phyloP scores from a whole-genome alignment of 2,888 invertebrate species.

The Leptopilina syphax region DNA sequence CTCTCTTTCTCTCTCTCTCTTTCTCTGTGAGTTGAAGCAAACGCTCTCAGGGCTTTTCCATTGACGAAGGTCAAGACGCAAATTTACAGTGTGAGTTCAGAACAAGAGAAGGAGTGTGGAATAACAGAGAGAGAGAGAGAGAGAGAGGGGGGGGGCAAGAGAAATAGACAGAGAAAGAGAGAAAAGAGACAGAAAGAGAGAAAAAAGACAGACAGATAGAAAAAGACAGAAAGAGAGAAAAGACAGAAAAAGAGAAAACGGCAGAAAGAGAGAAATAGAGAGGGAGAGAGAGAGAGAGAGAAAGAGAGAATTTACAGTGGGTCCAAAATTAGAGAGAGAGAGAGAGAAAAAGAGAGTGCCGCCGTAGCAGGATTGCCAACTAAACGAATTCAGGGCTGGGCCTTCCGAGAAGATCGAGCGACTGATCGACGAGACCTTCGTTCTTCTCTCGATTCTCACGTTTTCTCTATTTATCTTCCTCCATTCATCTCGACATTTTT shows the following conservation, averaged over 20 bases:
- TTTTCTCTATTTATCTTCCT: constrained; percentile 55
- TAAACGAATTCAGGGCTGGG: constrained; percentile 53
- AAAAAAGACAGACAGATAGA: constrained; percentile 2
- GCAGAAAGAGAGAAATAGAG: constrained; percentile 1
- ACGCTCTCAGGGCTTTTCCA: constrained; percentile 66
- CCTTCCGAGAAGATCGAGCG: constrained; percentile 55
- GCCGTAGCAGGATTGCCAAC: constrained; percentile 52
- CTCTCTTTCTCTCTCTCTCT: no score
- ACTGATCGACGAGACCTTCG: constrained; percentile 48
- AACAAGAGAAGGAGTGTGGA: constrained; percentile 16
- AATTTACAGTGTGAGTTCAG: constrained; percentile 49
- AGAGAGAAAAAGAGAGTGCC: constrained; percentile 52
- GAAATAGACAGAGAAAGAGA: constrained; percentile 47
- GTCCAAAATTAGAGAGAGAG: constrained; percentile 43
- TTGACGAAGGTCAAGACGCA: constrained; percentile 74
- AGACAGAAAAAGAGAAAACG: neutral
- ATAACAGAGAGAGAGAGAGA: constrained; percentile 18
- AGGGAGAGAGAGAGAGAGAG: neutral
- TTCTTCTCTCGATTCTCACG: constrained; percentile 54
- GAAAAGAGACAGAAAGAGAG: constrained; percentile 47
- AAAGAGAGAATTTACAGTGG: neutral
- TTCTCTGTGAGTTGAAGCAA: constrained; percentile 39
- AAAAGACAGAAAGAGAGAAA: neutral
- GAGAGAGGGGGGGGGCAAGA: constrained; percentile 45
- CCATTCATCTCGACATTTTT: constrained; percentile 56